Conservation (phyloP, 1,140 invertebrate genomes). For the Aphelenchoides fujianensis region DNA sequence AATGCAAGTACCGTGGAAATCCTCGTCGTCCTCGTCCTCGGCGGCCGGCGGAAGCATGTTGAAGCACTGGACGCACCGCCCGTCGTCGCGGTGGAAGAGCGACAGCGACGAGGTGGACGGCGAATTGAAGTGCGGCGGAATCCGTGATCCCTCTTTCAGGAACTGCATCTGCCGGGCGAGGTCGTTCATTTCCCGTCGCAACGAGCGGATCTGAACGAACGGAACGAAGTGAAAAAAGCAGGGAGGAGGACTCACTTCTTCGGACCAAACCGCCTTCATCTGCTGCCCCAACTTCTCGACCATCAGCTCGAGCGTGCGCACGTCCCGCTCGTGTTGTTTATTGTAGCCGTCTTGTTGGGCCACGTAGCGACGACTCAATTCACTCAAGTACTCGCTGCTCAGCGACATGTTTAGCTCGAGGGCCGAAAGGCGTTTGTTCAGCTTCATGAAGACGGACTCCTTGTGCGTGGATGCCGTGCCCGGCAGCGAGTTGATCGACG, state of each 20-base stretch:
- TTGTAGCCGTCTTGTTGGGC: conserved; percentile 69
- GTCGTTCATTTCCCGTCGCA: not conserved
- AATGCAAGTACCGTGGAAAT: not conserved
- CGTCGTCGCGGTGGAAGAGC: not conserved
- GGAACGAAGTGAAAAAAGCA: not conserved
- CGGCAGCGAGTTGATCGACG: conserved; percentile 32
- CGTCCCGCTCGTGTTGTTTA: conserved; percentile 13
- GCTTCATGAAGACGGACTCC: conserved; percentile 87
- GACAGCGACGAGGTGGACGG: not conserved
- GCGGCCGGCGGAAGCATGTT: conserved; percentile 8
- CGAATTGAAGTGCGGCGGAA: not conserved
- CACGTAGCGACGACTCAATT: conserved; percentile 86
- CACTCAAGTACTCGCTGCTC: conserved; percentile 88
- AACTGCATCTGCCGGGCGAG: not conserved
- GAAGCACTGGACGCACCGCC: not conserved
- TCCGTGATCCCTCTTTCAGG: not conserved
- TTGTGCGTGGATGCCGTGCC: conserved; percentile 69
- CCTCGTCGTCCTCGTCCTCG: not conserved
- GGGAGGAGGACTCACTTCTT: not conserved
- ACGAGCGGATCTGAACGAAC: not conserved
- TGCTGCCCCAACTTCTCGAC: not conserved
- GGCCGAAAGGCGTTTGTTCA: conserved; percentile 90
- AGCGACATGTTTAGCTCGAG: conserved; percentile 92
- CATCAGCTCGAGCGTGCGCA: not conserved
- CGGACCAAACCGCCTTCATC: not conserved